Conservation (phyloP, 1,140 invertebrate genomes). For the Trichoplusia ni region DNA sequence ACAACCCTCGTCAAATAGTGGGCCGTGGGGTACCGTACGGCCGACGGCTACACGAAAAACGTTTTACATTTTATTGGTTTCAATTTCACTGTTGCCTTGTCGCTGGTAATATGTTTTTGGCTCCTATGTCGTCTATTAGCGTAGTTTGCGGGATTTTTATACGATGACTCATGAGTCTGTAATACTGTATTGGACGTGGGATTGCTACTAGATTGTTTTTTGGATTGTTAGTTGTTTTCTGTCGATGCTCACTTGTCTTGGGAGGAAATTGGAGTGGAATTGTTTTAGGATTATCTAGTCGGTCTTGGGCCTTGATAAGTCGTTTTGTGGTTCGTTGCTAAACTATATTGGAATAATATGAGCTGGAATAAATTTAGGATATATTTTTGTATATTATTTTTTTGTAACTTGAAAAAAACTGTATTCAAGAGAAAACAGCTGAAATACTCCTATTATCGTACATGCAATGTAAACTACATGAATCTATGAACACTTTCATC, state of each 20-base stretch:
- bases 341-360: too few species aligned
- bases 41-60: constrained; percentile 62
- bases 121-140: constrained; percentile 39
- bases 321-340: too few species aligned
- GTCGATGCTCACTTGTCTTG: neutral
- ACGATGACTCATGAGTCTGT: constrained; percentile 47
- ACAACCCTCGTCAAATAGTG: constrained; percentile 69
- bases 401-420: too few species aligned
- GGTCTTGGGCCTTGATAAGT: too few species aligned
- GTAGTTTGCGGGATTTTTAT: constrained; percentile 38
- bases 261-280: neutral
- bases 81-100: constrained; percentile 72
- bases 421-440: too few species aligned
- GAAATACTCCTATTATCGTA: too few species aligned
- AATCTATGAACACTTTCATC: too few species aligned
- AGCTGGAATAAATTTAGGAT: too few species aligned
- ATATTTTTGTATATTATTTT: too few species aligned
- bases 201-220: constrained; percentile 6
- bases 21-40: constrained; percentile 23
- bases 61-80: constrained; percentile 78
- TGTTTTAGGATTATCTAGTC: too few species aligned
- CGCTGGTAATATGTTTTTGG: constrained; percentile 59
- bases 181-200: constrained; percentile 30
- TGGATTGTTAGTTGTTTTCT: neutral
- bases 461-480: too few species aligned